Percentiles rank a stretch among this genome's conserved stretches.
Evolutionary conservation across 2,888 invertebrate species (phyloP).

Genomic region (Drosophila koepferae): DNA sequence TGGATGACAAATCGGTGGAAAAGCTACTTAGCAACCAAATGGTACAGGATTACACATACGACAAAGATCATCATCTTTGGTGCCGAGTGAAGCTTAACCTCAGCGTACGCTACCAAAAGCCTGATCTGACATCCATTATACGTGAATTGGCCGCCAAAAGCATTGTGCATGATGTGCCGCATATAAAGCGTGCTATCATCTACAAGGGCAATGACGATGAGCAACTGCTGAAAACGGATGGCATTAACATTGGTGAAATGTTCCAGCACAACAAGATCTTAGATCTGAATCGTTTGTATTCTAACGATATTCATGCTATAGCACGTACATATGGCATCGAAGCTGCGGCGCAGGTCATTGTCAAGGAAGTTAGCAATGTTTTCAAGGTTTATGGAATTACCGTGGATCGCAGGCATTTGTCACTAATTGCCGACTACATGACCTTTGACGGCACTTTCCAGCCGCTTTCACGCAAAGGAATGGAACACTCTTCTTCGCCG

Average conservation of each 20-base stretch:
- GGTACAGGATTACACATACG: constrained; percentile 89
- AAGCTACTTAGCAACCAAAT: constrained; percentile 81
- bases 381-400: constrained; percentile 98
- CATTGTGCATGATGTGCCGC: constrained; percentile 91
- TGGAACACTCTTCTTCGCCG: constrained; percentile 96
- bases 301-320: constrained; percentile 97
- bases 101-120: constrained; percentile 87
- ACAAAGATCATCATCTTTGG: constrained; percentile 92
- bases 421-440: constrained; percentile 98
- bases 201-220: constrained; percentile 88
- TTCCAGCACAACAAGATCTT: constrained; percentile 92
- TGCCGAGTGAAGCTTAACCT: constrained; percentile 92
- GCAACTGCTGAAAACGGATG: constrained; percentile 96
- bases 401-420: constrained; percentile 97
- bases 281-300: constrained; percentile 93
- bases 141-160: constrained; percentile 89
- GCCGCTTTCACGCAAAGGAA: constrained; percentile 95
- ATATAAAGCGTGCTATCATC: constrained; percentile 94
- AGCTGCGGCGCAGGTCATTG: constrained; percentile 95
- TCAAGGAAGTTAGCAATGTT: constrained; percentile 97
- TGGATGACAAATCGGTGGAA: constrained; percentile 67
- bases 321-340: constrained; percentile 97
- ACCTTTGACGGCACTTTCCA: constrained; percentile 96
- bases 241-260: constrained; percentile 97
- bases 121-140: constrained; percentile 92